Base-by-base conservation (phyloP, 2,113 vertebrate genomes). In the Uria aalge region DNA sequence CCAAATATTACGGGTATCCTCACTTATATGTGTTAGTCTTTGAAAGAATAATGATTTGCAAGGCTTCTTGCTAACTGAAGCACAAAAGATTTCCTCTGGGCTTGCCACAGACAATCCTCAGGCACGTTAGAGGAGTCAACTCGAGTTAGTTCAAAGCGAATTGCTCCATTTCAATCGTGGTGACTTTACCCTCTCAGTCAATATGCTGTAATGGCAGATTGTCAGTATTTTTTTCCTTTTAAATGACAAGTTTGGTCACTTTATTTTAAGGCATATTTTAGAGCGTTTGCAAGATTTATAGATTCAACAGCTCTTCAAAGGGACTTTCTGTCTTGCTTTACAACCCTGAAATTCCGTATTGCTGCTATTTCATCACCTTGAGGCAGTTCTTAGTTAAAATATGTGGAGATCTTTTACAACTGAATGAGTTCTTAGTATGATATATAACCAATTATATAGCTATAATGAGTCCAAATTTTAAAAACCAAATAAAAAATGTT, bases 91-190 rank as follows among this genome's bases (percentile, higher is more conserved):
- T 97, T 98, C 98, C 96, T 98, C 96, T 98, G 97, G 98, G 96
- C 97, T 98, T 97, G 93, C 96, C 96, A 97, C 94, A 97, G 96
- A 98, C 94, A 96, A 91, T 98, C 97, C 96, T 98, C 74, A 92
- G 97, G 98, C 98, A 97, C 57, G 53, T 97, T 96, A 97, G 96
- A 96, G 59, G 76, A 97, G 97, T 98, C 98, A 98, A 43, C 96
- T 96, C 96, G 96, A 98, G 98, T 98, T 97, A 98, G 95, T 98
- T 98, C 98, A 98, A 98, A 98, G 97, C 96, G 97, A 98, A 98
- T 98, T 96, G 90, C 94, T 98, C 87, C 59, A 72, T 98, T 98
- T 98, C 97, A 96, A 98, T 98, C 96, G 84, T 83, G 88, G 76
- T 88, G 96, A 97, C 95, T 98, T 93, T 92, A 94, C 85, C 75